These are phyloP conservation scores for Smittia aterrima DNA, from an alignment of 2,888 invertebrate genomes.

Conservation along the genomic window DNA sequence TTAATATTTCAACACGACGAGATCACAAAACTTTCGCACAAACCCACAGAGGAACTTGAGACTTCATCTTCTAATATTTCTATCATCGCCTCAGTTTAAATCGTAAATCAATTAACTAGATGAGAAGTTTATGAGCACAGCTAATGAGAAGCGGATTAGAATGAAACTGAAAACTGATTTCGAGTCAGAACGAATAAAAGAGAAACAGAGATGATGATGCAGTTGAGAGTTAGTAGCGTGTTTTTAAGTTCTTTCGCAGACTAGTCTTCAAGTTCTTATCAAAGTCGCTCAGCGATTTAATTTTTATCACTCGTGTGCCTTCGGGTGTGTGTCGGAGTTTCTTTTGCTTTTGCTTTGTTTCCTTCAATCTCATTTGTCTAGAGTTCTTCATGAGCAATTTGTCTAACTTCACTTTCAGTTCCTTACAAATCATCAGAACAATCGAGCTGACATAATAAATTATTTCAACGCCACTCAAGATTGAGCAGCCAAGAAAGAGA, in stretches of 20 bases:
- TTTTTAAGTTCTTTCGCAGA: background rate
- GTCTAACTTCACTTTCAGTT: background rate
- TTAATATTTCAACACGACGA: background rate
- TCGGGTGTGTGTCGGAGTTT: background rate
- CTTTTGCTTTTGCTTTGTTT: background rate
- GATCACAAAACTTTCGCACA: too few relatives aligned
- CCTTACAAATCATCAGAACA: background rate
- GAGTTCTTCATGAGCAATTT: background rate
- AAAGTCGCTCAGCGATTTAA: background rate
- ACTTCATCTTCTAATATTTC: too few relatives aligned
- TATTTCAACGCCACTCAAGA: slow-evolving; percentile 54
- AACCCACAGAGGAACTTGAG: too few relatives aligned
- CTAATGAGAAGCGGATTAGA: background rate
- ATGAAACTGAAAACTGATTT: slow-evolving; percentile 1
- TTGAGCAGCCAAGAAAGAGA: slow-evolving; percentile 55
- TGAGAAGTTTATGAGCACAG: background rate
- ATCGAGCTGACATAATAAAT: slow-evolving; percentile 49
- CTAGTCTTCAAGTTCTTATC: slow-evolving; percentile 14
- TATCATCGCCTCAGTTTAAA: background rate
- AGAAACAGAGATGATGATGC: background rate
- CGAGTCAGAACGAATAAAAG: background rate
- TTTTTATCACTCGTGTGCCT: background rate
- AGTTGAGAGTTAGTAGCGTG: background rate
- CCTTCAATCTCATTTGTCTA: background rate
- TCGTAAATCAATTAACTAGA: slow-evolving; percentile 31